These are phyloP conservation scores for Notolabrus celidotus DNA, from an alignment of 2,797 vertebrate species.

Conservation along the genomic window DNA sequence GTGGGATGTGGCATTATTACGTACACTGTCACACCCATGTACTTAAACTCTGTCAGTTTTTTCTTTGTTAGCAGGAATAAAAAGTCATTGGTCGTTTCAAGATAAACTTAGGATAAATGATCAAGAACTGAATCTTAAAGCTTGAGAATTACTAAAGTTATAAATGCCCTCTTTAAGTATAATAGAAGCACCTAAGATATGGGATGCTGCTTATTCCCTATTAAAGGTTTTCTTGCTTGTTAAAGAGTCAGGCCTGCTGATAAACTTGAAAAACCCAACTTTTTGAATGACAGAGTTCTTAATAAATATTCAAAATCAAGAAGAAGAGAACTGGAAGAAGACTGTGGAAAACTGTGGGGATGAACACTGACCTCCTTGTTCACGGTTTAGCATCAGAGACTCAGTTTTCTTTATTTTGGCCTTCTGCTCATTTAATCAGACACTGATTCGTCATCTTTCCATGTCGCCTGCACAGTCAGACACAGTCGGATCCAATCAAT, in stretches of 20 bases:
- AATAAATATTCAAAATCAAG: slow-evolving; percentile 19
- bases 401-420: slow-evolving; percentile 44
- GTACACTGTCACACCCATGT: no score
- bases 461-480: slow-evolving; percentile 36
- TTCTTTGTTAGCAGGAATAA: no score
- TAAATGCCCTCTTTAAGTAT: no score
- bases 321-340: slow-evolving; percentile 21
- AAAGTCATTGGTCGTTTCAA: no score
- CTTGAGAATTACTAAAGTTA: no score
- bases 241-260: background rate
- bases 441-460: slow-evolving; percentile 63
- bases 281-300: slow-evolving; percentile 13
- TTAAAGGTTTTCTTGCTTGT: background rate
- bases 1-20: no score
- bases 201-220: slow-evolving; percentile 4
- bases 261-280: slow-evolving; percentile 9
- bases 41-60: no score
- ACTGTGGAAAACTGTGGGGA: slow-evolving; percentile 33
- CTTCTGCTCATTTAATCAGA: slow-evolving; percentile 45
- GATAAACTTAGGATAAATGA: no score
- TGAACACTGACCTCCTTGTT: slow-evolving; percentile 55
- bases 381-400: slow-evolving; percentile 45
- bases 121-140: no score
- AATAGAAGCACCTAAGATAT: no score
- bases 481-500: slow-evolving; percentile 28